Conservation (phyloP, 92 coral and sea anemone species). For the Zoanthus sociatus region DNA sequence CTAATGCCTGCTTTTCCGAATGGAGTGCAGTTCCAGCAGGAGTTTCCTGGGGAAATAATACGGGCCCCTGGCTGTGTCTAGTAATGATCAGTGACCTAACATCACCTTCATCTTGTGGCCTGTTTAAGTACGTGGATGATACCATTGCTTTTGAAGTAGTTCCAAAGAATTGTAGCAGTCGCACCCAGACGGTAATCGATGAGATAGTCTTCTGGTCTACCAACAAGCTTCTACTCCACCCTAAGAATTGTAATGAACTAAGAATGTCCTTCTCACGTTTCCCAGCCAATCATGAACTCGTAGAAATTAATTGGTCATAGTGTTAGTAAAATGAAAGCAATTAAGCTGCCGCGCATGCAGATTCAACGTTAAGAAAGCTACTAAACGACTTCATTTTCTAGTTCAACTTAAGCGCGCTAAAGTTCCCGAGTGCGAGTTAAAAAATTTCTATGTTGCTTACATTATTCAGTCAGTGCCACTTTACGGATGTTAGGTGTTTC, state of each 20-base stretch:
- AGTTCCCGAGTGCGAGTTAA: background rate
- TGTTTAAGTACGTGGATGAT: background rate
- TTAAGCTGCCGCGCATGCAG: background rate
- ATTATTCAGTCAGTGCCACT: background rate
- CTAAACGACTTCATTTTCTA: background rate
- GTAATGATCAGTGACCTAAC: background rate
- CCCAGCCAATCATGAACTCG: background rate
- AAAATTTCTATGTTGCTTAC: background rate
- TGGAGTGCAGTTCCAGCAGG: background rate
- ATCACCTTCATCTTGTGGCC: background rate
- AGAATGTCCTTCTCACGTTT: slow-evolving; percentile 15
- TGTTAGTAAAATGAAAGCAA: background rate
- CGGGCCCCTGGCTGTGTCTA: too few relatives aligned
- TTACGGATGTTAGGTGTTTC: background rate
- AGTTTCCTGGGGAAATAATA: background rate
- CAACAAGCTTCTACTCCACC: slow-evolving; percentile 15
- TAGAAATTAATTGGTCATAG: background rate
- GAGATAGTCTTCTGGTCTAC: slow-evolving; percentile 3
- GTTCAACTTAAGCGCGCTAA: background rate
- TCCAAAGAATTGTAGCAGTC: background rate
- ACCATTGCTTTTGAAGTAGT: background rate
- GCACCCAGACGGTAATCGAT: background rate
- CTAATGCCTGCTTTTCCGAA: background rate
- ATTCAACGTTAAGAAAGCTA: background rate
- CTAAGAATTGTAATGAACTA: background rate